Evolutionary conservation across 2,888 invertebrate genomes (phyloP).

Genomic region (Pheosia tremula): DNA sequence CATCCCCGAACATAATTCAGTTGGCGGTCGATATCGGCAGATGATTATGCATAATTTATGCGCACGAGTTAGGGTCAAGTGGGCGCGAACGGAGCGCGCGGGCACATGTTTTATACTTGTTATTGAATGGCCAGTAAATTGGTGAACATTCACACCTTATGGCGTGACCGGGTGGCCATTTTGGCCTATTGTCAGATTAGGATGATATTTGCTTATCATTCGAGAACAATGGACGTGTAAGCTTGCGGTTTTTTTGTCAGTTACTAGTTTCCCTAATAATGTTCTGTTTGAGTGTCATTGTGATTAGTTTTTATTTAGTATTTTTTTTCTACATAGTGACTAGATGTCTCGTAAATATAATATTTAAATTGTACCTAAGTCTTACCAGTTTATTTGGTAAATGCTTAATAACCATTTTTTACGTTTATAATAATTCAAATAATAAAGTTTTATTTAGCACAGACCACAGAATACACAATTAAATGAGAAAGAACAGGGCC

Average conservation of each 20-base stretch:
- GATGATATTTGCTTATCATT: conserved; percentile 54
- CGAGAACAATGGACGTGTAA: conserved; percentile 61
- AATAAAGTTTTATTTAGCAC: too few relatives aligned
- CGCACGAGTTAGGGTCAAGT: conserved; percentile 74
- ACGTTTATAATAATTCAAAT: too few relatives aligned
- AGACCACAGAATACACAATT: too few relatives aligned
- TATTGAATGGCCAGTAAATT: conserved; percentile 66
- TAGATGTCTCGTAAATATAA: too few relatives aligned
- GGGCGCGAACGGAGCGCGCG: conserved; percentile 50
- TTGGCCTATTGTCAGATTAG: conserved; percentile 32
- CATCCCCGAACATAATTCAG: conserved; percentile 18
- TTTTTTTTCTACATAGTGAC: too few relatives aligned
- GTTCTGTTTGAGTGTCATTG: neutral
- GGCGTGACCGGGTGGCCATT: conserved; percentile 59
- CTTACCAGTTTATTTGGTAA: too few relatives aligned
- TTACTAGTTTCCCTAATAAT: neutral
- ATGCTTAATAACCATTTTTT: too few relatives aligned
- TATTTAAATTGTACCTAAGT: too few relatives aligned
- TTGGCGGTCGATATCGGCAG: conserved; percentile 35
- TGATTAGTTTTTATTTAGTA: neutral
- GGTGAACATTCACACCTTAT: conserved; percentile 74
- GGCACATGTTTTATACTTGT: conserved; percentile 52
- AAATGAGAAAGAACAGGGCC: too few relatives aligned
- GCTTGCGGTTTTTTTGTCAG: conserved; percentile 24
- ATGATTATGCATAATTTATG: conserved; percentile 84